These are phyloP conservation scores for Crenuchus spilurus DNA, from an alignment of 2,797 vertebrate species.

Conservation along the genomic window DNA sequence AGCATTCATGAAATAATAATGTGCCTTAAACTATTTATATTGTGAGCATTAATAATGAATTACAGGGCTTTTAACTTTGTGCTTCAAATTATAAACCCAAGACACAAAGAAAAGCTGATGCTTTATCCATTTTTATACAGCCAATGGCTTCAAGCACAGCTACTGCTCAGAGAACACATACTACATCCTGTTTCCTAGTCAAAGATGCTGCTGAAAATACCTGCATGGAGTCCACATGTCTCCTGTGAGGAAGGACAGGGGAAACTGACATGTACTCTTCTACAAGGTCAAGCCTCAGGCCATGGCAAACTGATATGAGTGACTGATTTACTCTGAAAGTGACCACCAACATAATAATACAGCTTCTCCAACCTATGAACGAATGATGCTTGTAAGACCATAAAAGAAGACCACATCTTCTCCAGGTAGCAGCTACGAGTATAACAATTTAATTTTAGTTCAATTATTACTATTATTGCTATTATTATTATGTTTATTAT, in stretches of 20 bases:
- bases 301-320: not conserved
- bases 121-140: constrained; percentile 39
- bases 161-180: not conserved
- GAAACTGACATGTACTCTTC: not conserved
- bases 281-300: not conserved
- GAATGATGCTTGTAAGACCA: too few relatives aligned
- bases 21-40: constrained; percentile 63
- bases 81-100: constrained; percentile 46
- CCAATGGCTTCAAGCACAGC: not conserved
- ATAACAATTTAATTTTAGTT: too few relatives aligned
- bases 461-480: too few relatives aligned
- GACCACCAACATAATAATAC: not conserved
- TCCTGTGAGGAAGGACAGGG: not conserved
- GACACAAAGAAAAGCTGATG: constrained; percentile 21
- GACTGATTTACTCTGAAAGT: not conserved
- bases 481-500: too few relatives aligned
- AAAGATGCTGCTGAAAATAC: not conserved
- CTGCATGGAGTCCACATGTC: not conserved
- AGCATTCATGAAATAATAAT: constrained; percentile 58
- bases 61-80: constrained; percentile 47
- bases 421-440: too few relatives aligned
- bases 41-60: constrained; percentile 64
- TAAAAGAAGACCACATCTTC: too few relatives aligned
- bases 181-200: not conserved
- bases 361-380: not conserved